These are phyloP conservation scores for Yasuhikotakia modesta DNA, from an alignment of 2,797 vertebrate genomes.

Conservation along the genomic window DNA sequence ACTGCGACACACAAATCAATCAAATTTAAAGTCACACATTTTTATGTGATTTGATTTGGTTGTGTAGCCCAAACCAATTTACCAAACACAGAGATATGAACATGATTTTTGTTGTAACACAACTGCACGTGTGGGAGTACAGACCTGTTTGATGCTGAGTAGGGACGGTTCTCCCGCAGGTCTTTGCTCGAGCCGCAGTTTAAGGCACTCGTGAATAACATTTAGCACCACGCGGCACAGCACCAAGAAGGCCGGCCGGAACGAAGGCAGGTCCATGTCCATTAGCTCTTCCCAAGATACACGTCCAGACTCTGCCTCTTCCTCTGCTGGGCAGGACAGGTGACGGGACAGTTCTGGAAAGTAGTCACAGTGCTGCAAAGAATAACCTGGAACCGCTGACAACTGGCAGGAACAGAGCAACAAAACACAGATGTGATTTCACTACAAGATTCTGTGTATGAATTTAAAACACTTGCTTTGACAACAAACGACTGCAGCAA, in stretches of 20 bases:
- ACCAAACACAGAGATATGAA: background rate
- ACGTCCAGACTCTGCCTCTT: slow-evolving; percentile 78
- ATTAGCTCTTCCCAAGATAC: slow-evolving; percentile 91
- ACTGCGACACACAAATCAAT: slow-evolving; percentile 73
- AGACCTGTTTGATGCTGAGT: slow-evolving; percentile 98
- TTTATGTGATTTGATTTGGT: background rate
- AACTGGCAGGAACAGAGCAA: slow-evolving; percentile 73
- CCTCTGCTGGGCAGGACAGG: slow-evolving; percentile 73
- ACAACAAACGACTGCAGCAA: background rate
- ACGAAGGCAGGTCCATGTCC: slow-evolving; percentile 96
- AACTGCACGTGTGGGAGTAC: background rate
- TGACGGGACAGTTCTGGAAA: slow-evolving; percentile 85
- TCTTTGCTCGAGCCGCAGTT: slow-evolving; percentile 92
- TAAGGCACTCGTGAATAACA: slow-evolving; percentile 98
- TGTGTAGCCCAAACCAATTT: background rate
- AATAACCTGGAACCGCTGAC: slow-evolving; percentile 87
- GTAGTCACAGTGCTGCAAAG: slow-evolving; percentile 93
- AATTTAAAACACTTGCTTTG: background rate
- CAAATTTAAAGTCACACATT: background rate
- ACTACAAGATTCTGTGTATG: background rate
- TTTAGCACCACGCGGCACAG: slow-evolving; percentile 96
- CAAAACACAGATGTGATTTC: background rate
- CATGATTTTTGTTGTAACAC: background rate
- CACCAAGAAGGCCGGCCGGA: slow-evolving; percentile 93
- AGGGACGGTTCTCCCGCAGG: slow-evolving; percentile 96